These are phyloP conservation scores for Channa striata DNA, from an alignment of 2,797 vertebrate genomes.

Conservation along the genomic window DNA sequence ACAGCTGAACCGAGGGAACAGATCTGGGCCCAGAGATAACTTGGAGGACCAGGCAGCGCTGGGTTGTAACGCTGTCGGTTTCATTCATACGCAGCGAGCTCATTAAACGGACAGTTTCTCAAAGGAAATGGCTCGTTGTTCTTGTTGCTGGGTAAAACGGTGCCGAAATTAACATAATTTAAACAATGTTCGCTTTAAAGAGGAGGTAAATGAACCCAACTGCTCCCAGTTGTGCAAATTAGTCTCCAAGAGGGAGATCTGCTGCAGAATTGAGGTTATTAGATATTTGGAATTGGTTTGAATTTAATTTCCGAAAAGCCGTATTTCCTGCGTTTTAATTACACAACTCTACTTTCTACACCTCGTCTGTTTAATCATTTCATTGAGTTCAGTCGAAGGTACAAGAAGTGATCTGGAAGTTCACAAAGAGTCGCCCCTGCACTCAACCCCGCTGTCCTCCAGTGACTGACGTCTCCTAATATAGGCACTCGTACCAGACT, in stretches of 20 bases:
- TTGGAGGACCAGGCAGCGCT: slow-evolving; percentile 40
- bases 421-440: slow-evolving; percentile 22
- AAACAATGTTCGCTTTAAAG: slow-evolving; percentile 15
- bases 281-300: slow-evolving; percentile 32
- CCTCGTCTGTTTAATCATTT: slow-evolving; percentile 24
- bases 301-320: slow-evolving; percentile 31
- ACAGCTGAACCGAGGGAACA: slow-evolving; percentile 66
- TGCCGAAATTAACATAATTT: slow-evolving; percentile 25
- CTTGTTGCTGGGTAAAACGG: slow-evolving; percentile 33
- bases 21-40: slow-evolving; percentile 74
- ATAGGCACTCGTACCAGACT: slow-evolving; percentile 2
- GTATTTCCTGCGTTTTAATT: slow-evolving; percentile 30
- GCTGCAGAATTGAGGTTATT: slow-evolving; percentile 26
- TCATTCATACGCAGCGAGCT: slow-evolving; percentile 44
- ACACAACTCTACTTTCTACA: slow-evolving; percentile 11
- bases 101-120: slow-evolving; percentile 11
- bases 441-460: background rate
- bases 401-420: slow-evolving; percentile 32
- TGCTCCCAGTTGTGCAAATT: slow-evolving; percentile 34
- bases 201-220: slow-evolving; percentile 22
- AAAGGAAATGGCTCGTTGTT: slow-evolving; percentile 4
- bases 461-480: slow-evolving; percentile 19
- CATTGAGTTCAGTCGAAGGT: slow-evolving; percentile 9
- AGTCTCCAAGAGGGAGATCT: slow-evolving; percentile 31
- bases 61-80: slow-evolving; percentile 23